Conservation (phyloP, 2,888 invertebrate genomes). For the Biston betularia region DNA sequence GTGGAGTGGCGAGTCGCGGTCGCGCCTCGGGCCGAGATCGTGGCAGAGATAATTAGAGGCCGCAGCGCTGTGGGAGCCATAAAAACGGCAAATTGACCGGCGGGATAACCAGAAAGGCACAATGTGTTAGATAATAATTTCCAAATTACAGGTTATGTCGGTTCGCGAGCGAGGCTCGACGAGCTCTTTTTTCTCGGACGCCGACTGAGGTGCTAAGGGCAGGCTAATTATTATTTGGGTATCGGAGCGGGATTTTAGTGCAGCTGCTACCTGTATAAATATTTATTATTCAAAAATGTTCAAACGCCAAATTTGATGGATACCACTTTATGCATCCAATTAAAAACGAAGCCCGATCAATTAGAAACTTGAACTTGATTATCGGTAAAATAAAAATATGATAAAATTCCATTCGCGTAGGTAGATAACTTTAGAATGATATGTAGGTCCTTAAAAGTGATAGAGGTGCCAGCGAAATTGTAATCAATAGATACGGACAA, state of each 20-base stretch:
- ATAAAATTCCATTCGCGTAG: not conserved
- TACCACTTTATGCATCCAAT: constrained; percentile 71
- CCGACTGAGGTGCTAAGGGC: constrained; percentile 85
- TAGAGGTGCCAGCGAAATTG: too few relatives aligned
- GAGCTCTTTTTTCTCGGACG: constrained; percentile 77
- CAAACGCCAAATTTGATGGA: constrained; percentile 80
- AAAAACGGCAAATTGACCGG: constrained; percentile 87
- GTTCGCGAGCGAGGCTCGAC: constrained; percentile 77
- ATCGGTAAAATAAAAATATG: constrained; percentile 22
- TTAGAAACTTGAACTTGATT: constrained; percentile 28
- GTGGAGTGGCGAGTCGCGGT: constrained; percentile 48
- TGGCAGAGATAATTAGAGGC: constrained; percentile 84
- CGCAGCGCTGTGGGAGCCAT: constrained; percentile 85
- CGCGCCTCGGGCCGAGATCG: constrained; percentile 80
- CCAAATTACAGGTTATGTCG: constrained; percentile 85
- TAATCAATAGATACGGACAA: too few relatives aligned
- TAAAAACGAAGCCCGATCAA: constrained; percentile 52
- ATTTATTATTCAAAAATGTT: constrained; percentile 83
- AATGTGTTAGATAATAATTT: constrained; percentile 87
- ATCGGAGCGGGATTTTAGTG: constrained; percentile 82
- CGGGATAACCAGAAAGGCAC: constrained; percentile 87
- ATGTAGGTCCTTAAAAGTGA: not conserved
- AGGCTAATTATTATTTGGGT: constrained; percentile 86
- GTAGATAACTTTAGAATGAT: not conserved
- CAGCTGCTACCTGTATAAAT: constrained; percentile 86